These are phyloP conservation scores for Lophura swinhoii DNA, from an alignment of 2,797 vertebrate genomes.

Conservation along the genomic window DNA sequence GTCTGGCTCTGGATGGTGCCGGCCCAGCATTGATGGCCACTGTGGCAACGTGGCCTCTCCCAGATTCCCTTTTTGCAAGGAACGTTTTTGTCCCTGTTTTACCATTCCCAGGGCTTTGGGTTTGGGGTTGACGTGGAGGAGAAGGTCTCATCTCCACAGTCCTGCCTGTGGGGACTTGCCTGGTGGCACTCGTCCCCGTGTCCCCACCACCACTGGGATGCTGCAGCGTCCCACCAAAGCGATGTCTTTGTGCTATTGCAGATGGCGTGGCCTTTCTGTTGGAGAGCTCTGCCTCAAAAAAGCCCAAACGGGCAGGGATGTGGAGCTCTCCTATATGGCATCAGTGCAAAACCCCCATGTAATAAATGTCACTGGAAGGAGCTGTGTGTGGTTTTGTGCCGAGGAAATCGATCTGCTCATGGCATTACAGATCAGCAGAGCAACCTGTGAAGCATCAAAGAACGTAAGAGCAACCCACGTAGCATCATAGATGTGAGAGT, in stretches of 20 bases:
- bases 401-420: background rate
- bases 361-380: conserved; percentile 30
- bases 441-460: rapidly evolving
- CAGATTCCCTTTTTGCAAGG: background rate
- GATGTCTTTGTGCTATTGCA: background rate
- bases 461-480: no score
- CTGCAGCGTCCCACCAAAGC: background rate
- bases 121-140: background rate
- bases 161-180: background rate
- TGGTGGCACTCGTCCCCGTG: background rate
- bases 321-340: background rate
- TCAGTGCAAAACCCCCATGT: background rate
- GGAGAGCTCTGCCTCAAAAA: background rate
- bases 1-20: background rate
- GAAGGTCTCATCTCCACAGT: background rate
- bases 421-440: background rate
- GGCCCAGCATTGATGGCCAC: background rate
- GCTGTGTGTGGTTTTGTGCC: background rate
- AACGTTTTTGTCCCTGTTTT: background rate
- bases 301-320: background rate
- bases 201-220: background rate
- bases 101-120: background rate
- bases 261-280: background rate
- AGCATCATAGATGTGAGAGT: no score
- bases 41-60: background rate